Base-by-base conservation (phyloP, 2,888 invertebrate genomes). In the Chloromyia formosa region DNA sequence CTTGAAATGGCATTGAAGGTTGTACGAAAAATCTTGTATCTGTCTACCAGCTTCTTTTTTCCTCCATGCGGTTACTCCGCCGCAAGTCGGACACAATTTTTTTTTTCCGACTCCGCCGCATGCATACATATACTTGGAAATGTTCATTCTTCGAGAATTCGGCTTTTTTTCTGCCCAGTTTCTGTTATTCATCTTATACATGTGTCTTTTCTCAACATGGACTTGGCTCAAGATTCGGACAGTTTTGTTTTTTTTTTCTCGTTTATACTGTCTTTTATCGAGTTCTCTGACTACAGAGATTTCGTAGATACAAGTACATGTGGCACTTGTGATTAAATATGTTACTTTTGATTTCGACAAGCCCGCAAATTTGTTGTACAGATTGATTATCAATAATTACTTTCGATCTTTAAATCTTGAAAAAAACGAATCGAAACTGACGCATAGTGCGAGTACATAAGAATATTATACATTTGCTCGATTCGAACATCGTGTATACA, bases 1-100 rank as follows among this genome's bases (percentile, higher is more conserved):
- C 73, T 75, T 75, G 75, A 75, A 76, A 69, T 76, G 76, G 75
- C 75, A 76, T 76, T 76, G 76, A 76, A 76, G 61, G 54, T 64
- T 54, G 72, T 42, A 64, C 23, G 40, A 22, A 35, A 49, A n/a
- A 49, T 49, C 14, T 35, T 27, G 69, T 54, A 27, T 71, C 66
- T 66, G 49, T 66, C 49, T 7, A 22, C 45, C 56, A 35, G 27
- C 27, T 7, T 35, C 27, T 27, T 22, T 75, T 74, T 76, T 74
- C 71, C 20, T 35, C 35, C 18, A 60, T 60, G 27, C 27, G 27
- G 27, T 35, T 35, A 35, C 27, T 35, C 27, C 27, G 27, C 27
- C 2, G 27, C 27, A 2, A 35, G 27, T 35, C 27, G 27, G 27
- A 35, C 7, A 35, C 27, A 35, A 35, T 35, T 7, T 35, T 35